phyloP scores from a whole-genome alignment of 2,888 invertebrate genomes.

The Teinopalpus imperialis region DNA sequence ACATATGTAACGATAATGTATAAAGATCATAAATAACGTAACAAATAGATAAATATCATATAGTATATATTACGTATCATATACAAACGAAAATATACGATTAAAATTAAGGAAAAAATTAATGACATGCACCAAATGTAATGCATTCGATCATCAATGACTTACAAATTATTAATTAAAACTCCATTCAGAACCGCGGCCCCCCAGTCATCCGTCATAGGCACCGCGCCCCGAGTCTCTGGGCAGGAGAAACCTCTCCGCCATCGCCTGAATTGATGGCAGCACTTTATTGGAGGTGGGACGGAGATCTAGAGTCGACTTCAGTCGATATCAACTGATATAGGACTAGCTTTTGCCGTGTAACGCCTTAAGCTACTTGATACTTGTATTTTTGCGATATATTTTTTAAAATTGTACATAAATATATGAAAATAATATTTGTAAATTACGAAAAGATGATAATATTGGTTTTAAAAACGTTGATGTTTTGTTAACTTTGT shows the following conservation, averaged over 20 bases:
- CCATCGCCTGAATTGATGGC: slow-evolving; percentile 59
- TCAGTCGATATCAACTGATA: slow-evolving; percentile 66
- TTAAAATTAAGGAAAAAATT: neutral
- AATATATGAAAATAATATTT: too few species aligned
- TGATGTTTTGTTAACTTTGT: too few species aligned
- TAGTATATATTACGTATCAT: slow-evolving; percentile 15
- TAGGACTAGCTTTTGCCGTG: slow-evolving; percentile 54
- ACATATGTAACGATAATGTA: too few species aligned
- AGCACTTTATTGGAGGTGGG: slow-evolving; percentile 69
- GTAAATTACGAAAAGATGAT: too few species aligned
- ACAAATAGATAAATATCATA: too few species aligned
- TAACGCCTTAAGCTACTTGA: slow-evolving; percentile 35
- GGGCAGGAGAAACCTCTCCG: slow-evolving; percentile 27
- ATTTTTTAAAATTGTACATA: too few species aligned
- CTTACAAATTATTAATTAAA: slow-evolving; percentile 32
- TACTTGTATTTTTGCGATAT: slow-evolving; percentile 43
- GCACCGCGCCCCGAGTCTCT: slow-evolving; percentile 8
- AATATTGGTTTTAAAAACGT: too few species aligned
- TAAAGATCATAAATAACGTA: too few species aligned
- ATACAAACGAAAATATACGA: neutral
- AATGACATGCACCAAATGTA: neutral
- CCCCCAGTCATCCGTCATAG: slow-evolving; percentile 50
- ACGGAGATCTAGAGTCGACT: slow-evolving; percentile 56
- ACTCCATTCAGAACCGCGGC: slow-evolving; percentile 26
- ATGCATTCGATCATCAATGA: slow-evolving; percentile 5